Base-by-base conservation (phyloP, 2,113 vertebrate species). In the Corythornis madagascariensis region DNA sequence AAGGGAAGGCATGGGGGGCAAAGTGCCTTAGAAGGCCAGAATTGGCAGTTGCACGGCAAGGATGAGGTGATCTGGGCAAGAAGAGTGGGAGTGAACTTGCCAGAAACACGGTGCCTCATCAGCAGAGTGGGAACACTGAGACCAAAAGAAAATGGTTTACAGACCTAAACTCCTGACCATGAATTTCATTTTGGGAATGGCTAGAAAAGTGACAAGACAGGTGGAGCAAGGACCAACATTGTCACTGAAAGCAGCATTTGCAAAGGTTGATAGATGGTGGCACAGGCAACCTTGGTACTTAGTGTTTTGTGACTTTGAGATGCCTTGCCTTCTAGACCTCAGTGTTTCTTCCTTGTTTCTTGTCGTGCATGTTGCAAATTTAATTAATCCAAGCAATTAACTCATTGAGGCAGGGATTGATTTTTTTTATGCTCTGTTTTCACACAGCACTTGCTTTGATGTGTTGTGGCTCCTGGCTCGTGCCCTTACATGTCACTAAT, bases 51-150 rank as follows among this genome's bases (percentile, higher is more conserved):
- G 26, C 8, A 22, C 29, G 42, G 52, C 16, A 15, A 38, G 56
- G 38, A 10, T 5, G 35, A 82, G 63, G 35, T 40, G 69, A 33
- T 35, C 12, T 1, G 2, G 33, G 53, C 52, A 63, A 47, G 35
- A 10, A 35, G n/a, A 81, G 18, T 16, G 29, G 45, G n/a, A 57
- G 19, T 17, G 35, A 87, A 42, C 42, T 18, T 59, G 21, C 50
- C 57, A 67, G 57, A n/a, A 77, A 57, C 14, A 16, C 0, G 0
- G 40, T 13, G 29, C 48, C 22, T 67, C 13, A 0, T 29, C 20
- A 12, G 48, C n/a, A 65, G n/a, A 22, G 31, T 6, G 52, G 20
- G 33, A 74, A 8, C 31, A 8, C 16, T 3, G 25, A 65, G 20
- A 59, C 20, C 55, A 20, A 53, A 71, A 82, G 35, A 43, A 90